Evolutionary conservation across 2,113 vertebrate genomes (phyloP).

Genomic region (Microtus montanus): DNA sequence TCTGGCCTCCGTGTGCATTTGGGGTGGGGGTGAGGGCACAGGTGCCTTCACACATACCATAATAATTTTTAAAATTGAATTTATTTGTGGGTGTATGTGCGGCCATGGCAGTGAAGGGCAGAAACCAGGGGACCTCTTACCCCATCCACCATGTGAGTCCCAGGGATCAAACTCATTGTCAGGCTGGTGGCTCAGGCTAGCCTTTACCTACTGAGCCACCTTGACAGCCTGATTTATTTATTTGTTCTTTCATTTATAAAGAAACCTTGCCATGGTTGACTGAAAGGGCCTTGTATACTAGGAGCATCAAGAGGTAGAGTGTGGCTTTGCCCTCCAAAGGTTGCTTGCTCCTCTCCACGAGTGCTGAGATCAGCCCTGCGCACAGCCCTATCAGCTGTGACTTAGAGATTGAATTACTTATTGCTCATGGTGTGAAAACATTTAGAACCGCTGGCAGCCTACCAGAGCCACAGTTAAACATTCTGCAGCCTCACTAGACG

Average conservation of each 20-base stretch:
- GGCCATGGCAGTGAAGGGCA: background rate
- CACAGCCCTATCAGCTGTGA: slow-evolving; percentile 78
- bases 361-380: slow-evolving; percentile 70
- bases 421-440: slow-evolving; percentile 84
- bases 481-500: slow-evolving; percentile 78
- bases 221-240: background rate
- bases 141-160: background rate
- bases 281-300: slow-evolving; percentile 50
- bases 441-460: slow-evolving; percentile 85
- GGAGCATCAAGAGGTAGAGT: slow-evolving; percentile 64
- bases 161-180: background rate
- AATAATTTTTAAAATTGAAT: background rate
- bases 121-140: background rate
- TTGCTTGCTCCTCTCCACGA: background rate
- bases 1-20: background rate
- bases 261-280: background rate
- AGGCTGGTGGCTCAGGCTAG: background rate
- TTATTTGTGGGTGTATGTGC: background rate
- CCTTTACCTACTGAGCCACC: background rate
- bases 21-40: background rate
- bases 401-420: slow-evolving; percentile 85
- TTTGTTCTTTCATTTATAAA: background rate
- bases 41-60: background rate
- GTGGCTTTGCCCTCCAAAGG: background rate
- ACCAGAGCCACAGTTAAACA: slow-evolving; percentile 84